A percentile compares a stretch with the other conserved stretches of the same genome.
phyloP scores from a whole-genome alignment of 2,797 vertebrate genomes.

The Phoeniculus purpureus region DNA sequence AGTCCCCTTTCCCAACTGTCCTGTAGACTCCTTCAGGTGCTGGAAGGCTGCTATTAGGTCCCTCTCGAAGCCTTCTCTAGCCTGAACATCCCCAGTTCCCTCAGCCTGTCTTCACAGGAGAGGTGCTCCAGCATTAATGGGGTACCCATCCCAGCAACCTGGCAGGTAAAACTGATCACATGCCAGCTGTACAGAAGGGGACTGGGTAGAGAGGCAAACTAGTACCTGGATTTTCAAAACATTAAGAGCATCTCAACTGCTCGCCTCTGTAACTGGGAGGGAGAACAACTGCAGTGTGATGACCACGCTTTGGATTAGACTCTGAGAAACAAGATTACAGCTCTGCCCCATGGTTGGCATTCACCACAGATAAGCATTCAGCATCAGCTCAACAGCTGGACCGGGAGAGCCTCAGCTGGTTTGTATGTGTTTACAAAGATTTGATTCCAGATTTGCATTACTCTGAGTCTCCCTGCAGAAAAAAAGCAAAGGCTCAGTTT shows the following conservation, averaged over 20 bases:
- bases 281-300: not conserved
- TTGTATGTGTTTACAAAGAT: not conserved
- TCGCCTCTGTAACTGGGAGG: rapidly evolving
- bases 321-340: not conserved
- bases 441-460: not conserved
- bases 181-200: not conserved
- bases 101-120: too few species aligned
- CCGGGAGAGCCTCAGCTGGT: not conserved
- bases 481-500: not conserved
- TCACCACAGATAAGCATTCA: not conserved
- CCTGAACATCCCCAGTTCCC: too few species aligned
- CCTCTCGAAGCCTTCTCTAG: too few species aligned
- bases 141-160: not conserved
- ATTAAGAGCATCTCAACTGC: not conserved
- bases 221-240: not conserved
- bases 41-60: too few species aligned
- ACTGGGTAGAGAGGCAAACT: not conserved
- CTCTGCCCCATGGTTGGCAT: not conserved
- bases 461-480: not conserved
- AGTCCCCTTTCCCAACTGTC: too few species aligned
- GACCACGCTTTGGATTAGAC: not conserved
- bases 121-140: too few species aligned
- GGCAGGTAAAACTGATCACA: rapidly evolving
- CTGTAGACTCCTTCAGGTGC: too few species aligned
- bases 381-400: too few species aligned